Percentiles rank a stretch among this genome's conserved stretches.
phyloP scores from a whole-genome alignment of 1,140 invertebrate species.

The Nasonia longicornis region DNA sequence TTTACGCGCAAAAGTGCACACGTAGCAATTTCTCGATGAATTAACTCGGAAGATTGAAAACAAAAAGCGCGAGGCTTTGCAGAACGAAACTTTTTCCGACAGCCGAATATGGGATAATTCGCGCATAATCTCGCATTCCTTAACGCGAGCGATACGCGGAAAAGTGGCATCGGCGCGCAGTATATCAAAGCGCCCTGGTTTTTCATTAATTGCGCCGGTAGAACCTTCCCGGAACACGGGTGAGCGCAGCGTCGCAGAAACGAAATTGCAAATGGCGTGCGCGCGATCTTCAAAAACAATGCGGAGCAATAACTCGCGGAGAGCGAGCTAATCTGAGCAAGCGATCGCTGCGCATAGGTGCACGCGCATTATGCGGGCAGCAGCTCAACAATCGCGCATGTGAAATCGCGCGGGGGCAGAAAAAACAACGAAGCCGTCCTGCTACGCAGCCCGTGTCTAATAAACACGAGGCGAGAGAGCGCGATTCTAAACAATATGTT shows the following conservation, averaged over 20 bases:
- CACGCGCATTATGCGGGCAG: not conserved
- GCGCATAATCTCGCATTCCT: not conserved
- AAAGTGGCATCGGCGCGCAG: not conserved
- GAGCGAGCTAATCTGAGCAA: not conserved
- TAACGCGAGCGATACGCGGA: not conserved
- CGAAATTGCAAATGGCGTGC: slow-evolving; percentile 4
- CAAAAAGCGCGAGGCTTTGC: not conserved
- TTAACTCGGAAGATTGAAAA: not conserved
- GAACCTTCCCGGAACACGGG: not conserved
- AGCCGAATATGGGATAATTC: not conserved
- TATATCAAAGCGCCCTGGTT: not conserved
- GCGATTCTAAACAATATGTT: slow-evolving; percentile 36
- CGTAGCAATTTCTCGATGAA: slow-evolving; percentile 15
- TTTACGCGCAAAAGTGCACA: not conserved
- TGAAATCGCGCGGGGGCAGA: slow-evolving; percentile 1
- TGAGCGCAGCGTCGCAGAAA: not conserved
- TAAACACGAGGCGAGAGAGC: not conserved
- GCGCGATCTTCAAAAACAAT: slow-evolving; percentile 9
- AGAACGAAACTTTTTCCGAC: not conserved
- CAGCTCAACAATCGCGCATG: slow-evolving; percentile 19
- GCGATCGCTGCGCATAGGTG: not conserved
- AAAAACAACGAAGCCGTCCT: slow-evolving; percentile 18
- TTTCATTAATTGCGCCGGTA: slow-evolving; percentile 4
- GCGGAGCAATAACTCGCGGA: slow-evolving; percentile 15
- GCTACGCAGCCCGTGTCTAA: slow-evolving; percentile 31